phyloP scores from a whole-genome alignment of 1,140 invertebrate genomes.

The Trypoxylus dichotomus region DNA sequence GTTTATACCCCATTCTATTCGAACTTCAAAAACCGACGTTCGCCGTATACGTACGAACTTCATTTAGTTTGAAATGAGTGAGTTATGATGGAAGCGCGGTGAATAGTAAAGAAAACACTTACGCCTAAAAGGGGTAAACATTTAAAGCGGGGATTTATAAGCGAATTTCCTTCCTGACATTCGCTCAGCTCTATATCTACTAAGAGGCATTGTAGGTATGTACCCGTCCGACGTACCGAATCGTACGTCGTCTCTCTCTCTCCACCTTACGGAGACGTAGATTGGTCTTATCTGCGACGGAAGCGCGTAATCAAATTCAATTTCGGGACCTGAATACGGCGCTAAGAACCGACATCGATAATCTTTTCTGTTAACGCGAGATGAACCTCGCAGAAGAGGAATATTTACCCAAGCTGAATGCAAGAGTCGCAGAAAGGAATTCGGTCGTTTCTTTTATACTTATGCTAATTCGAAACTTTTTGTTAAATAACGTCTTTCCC shows the following conservation, averaged over 20 bases:
- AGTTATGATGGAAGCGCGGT: not conserved
- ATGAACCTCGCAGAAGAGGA: not conserved
- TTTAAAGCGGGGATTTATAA: conserved; percentile 41
- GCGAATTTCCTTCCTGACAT: conserved; percentile 39
- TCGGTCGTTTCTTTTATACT: not conserved
- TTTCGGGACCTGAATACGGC: conserved; percentile 36
- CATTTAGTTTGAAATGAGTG: not conserved
- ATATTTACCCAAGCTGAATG: not conserved
- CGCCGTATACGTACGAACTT: not conserved
- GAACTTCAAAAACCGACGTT: not conserved
- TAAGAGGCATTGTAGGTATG: conserved; percentile 5
- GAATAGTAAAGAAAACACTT: conserved; percentile 13
- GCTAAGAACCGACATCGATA: conserved; percentile 39
- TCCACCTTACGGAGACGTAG: conserved; percentile 37
- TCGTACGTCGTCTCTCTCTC: conserved; percentile 36
- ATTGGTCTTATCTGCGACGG: conserved; percentile 44
- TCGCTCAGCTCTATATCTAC: not conserved
- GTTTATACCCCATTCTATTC: not conserved
- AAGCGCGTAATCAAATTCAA: conserved; percentile 46
- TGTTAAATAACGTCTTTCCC: not conserved
- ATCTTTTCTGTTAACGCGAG: conserved; percentile 37
- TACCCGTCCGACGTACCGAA: not conserved
- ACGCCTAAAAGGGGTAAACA: conserved; percentile 34
- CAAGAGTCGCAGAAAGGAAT: not conserved
- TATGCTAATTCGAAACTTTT: not conserved